Conservation (phyloP, 1,140 invertebrate genomes). For the Zaprionus ornatus region DNA sequence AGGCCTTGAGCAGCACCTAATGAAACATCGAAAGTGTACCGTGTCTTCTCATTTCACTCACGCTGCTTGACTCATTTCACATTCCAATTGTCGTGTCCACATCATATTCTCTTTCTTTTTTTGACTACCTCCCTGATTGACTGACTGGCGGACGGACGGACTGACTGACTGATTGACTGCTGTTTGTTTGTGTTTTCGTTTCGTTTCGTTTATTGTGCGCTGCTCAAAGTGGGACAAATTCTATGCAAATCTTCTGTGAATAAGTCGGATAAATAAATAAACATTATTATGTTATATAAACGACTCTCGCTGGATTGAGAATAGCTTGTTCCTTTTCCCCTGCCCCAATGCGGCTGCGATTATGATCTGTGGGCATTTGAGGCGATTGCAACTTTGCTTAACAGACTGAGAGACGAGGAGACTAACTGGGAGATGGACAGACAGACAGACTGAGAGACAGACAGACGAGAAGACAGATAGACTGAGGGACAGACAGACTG, state of each 20-base stretch:
- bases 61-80: slow-evolving; percentile 54
- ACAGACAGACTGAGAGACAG: slow-evolving; percentile 37
- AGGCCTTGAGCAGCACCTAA: slow-evolving; percentile 30
- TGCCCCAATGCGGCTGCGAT: background rate
- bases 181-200: slow-evolving; percentile 46
- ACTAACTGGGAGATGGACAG: no score
- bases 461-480: slow-evolving; percentile 43
- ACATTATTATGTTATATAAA: slow-evolving; percentile 82
- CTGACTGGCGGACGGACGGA: slow-evolving; percentile 13
- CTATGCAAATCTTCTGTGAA: slow-evolving; percentile 59
- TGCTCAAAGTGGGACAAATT: slow-evolving; percentile 75
- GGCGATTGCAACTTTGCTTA: slow-evolving; percentile 80
- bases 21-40: slow-evolving; percentile 60
- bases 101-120: slow-evolving; percentile 4
- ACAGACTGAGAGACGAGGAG: slow-evolving; percentile 41
- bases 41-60: slow-evolving; percentile 9
- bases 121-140: slow-evolving; percentile 31
- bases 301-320: slow-evolving; percentile 29
- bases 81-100: slow-evolving; percentile 55
- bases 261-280: slow-evolving; percentile 66
- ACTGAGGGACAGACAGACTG: slow-evolving; percentile 18
- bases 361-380: slow-evolving; percentile 54
- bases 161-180: background rate
- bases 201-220: slow-evolving; percentile 46
- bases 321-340: slow-evolving; percentile 24